Conservation (phyloP, 2,797 vertebrate genomes). For the Carduelis carduelis region DNA sequence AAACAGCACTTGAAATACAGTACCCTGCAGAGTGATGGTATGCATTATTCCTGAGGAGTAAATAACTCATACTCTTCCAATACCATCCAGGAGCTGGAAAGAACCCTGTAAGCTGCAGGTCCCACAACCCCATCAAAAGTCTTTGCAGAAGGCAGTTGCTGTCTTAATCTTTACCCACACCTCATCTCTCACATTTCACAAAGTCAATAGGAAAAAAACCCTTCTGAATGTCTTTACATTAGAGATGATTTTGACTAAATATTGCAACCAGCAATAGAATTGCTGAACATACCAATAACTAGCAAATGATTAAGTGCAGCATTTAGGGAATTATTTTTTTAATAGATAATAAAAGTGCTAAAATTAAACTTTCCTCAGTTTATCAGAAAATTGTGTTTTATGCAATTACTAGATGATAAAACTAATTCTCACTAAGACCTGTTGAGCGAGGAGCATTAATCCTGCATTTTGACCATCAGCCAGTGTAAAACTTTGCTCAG, state of each 20-base stretch:
- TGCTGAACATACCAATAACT: not conserved
- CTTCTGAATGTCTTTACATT: not conserved
- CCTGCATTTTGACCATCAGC: conserved; percentile 23
- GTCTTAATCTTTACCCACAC: not conserved
- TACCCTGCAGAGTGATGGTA: not conserved
- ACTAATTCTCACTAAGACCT: conserved; percentile 7
- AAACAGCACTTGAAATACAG: not conserved
- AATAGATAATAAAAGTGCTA: not conserved
- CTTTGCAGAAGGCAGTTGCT: not conserved
- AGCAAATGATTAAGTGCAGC: not conserved
- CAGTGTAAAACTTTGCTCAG: not conserved
- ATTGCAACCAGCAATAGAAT: not conserved
- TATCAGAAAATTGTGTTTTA: not conserved
- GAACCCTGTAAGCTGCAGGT: not conserved
- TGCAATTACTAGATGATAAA: conserved; percentile 37
- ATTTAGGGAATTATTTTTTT: not conserved
- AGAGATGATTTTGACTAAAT: not conserved
- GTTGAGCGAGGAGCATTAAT: conserved; percentile 1
- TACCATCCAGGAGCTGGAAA: not conserved
- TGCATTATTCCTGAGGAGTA: not conserved
- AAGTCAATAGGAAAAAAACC: not conserved
- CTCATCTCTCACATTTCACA: not conserved
- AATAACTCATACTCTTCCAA: not conserved
- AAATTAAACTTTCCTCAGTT: not conserved
- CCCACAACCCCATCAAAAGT: not conserved